These are phyloP conservation scores for Hippocampus abdominalis DNA, from an alignment of 2,113 vertebrate genomes.

Conservation along the genomic window DNA sequence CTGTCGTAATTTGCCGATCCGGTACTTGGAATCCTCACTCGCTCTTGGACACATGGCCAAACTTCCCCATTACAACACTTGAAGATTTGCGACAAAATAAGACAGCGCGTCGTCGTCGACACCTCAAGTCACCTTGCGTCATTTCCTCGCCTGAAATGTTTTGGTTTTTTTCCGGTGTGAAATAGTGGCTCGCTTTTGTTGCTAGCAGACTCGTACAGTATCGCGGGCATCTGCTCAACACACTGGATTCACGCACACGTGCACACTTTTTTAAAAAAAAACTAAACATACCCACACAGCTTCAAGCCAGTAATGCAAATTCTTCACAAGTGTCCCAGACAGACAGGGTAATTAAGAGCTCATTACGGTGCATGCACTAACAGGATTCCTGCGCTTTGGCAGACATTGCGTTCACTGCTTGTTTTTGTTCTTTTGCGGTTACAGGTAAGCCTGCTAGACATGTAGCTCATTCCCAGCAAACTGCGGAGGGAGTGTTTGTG, in stretches of 20 bases:
- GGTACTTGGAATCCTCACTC: slow-evolving; percentile 59
- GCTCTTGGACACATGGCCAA: slow-evolving; percentile 61
- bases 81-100: slow-evolving; percentile 39
- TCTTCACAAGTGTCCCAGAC: slow-evolving; percentile 57
- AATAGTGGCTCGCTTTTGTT: slow-evolving; percentile 56
- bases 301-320: slow-evolving; percentile 59
- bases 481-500: slow-evolving; percentile 44
- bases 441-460: slow-evolving; percentile 70
- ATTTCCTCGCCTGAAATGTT: slow-evolving; percentile 49
- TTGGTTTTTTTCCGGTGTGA: slow-evolving; percentile 22
- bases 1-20: slow-evolving; percentile 48
- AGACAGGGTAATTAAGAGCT: slow-evolving; percentile 74
- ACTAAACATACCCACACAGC: slow-evolving; percentile 21
- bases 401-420: slow-evolving; percentile 59
- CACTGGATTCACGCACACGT: no score
- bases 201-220: slow-evolving; percentile 45
- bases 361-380: slow-evolving; percentile 72
- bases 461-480: slow-evolving; percentile 57
- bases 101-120: slow-evolving; percentile 50
- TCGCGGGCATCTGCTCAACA: background rate
- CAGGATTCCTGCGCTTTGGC: slow-evolving; percentile 65
- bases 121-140: slow-evolving; percentile 58
- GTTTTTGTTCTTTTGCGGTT: slow-evolving; percentile 65
- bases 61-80: slow-evolving; percentile 62
- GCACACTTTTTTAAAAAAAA: slow-evolving; percentile 23